Evolutionary conservation across 2,888 invertebrate genomes (phyloP).

Genomic region (Himalopsyche tibetana): DNA sequence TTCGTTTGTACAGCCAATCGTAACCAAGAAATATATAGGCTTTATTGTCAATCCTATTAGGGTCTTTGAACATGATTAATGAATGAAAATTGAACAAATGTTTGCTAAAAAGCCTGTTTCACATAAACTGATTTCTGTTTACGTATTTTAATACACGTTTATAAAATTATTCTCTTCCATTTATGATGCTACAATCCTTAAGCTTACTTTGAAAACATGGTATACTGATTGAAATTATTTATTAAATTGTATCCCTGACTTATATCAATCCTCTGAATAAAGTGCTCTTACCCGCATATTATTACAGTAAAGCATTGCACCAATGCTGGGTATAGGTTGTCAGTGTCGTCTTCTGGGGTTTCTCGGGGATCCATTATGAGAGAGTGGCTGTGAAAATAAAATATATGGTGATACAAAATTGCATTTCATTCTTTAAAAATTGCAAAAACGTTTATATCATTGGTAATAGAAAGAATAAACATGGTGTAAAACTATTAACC

Average conservation of each 20-base stretch:
- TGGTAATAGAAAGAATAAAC: neutral
- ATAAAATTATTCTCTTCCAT: too few species aligned
- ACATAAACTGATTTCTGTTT: too few species aligned
- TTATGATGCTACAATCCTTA: too few species aligned
- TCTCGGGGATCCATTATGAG: constrained; percentile 44
- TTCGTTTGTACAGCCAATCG: too few species aligned
- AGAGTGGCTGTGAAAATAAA: neutral
- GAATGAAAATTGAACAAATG: too few species aligned
- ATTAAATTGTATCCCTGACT: neutral
- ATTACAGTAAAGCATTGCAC: constrained; percentile 95
- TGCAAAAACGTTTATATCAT: neutral
- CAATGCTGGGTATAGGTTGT: constrained; percentile 93
- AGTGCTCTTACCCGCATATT: constrained; percentile 86
- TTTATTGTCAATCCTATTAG: too few species aligned
- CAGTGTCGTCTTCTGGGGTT: constrained; percentile 79
- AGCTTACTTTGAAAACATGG: too few species aligned
- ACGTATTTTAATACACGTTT: too few species aligned
- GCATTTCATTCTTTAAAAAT: neutral
- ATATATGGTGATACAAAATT: neutral
- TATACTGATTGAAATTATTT: too few species aligned
- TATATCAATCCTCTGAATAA: neutral
- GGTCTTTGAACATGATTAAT: too few species aligned
- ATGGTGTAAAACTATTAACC: neutral
- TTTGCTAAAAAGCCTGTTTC: too few species aligned
- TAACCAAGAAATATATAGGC: too few species aligned